Evolutionary conservation across 1,140 invertebrate species (phyloP).

Genomic region (Dreissena rostriformis): DNA sequence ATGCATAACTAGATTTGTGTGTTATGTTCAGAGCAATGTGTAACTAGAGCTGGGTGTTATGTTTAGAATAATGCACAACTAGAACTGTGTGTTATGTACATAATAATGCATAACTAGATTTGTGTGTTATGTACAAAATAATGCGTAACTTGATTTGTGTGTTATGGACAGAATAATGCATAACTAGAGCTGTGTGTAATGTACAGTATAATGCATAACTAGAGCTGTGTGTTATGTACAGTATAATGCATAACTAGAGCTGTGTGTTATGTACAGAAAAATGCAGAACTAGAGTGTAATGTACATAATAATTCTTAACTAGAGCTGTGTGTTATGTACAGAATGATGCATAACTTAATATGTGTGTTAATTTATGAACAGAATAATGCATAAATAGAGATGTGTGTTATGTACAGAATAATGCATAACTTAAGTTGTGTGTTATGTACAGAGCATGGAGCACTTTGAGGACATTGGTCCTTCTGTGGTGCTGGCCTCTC

Average conservation of each 20-base stretch:
- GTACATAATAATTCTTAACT: too few species aligned
- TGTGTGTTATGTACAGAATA: not conserved
- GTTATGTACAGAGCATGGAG: constrained; percentile 91
- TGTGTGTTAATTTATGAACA: too few species aligned
- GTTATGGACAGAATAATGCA: constrained; percentile 85
- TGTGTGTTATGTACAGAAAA: constrained; percentile 84
- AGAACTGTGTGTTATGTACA: constrained; percentile 76
- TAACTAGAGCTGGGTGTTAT: too few species aligned
- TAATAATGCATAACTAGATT: too few species aligned
- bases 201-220: too few species aligned
- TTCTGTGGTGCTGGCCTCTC: constrained; percentile 99
- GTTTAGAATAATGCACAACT: too few species aligned
- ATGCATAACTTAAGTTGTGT: not conserved
- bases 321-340: constrained; percentile 76
- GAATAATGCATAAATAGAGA: too few species aligned
- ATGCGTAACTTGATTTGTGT: not conserved
- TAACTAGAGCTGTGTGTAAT: too few species aligned
- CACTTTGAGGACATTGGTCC: constrained; percentile 99
- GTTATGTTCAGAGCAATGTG: constrained; percentile 88
- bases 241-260: constrained; percentile 61
- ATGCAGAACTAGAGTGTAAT: too few species aligned
- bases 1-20: not conserved
- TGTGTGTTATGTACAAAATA: too few species aligned
- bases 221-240: constrained; percentile 76
- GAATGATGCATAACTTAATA: too few species aligned